Evolutionary conservation across 2,888 invertebrate species (phyloP).

Genomic region (Thereva unica): DNA sequence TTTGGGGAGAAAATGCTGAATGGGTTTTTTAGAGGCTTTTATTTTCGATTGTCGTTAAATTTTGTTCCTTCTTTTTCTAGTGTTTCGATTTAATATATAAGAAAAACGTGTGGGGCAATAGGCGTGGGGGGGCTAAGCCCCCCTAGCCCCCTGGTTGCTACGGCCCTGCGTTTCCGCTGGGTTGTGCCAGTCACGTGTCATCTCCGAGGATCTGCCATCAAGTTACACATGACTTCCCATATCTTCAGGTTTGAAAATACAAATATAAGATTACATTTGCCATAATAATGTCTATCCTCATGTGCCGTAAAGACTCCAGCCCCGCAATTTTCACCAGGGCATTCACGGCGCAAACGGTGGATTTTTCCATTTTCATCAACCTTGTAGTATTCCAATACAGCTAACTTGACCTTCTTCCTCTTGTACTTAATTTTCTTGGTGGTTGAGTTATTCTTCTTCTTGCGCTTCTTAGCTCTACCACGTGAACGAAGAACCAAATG

Average conservation of each 20-base stretch:
- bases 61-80: too few relatives aligned
- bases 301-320: conserved; percentile 99
- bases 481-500: conserved; percentile 86
- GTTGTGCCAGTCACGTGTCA: too few relatives aligned
- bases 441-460: conserved; percentile 99
- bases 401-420: conserved; percentile 99
- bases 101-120: too few relatives aligned
- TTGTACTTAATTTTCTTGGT: conserved; percentile 99
- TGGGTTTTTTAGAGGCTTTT: too few relatives aligned
- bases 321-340: conserved; percentile 95
- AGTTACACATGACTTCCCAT: conserved; percentile 62
- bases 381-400: conserved; percentile 98
- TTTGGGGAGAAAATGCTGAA: too few relatives aligned
- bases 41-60: too few relatives aligned
- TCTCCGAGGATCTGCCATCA: too few relatives aligned
- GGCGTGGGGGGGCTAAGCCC: too few relatives aligned
- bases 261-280: conserved; percentile 96
- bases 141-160: too few relatives aligned
- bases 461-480: conserved; percentile 99
- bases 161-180: too few relatives aligned
- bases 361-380: conserved; percentile 99
- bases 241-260: conserved; percentile 94
- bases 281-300: conserved; percentile 99
- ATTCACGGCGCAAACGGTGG: conserved; percentile 93
- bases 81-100: too few relatives aligned